A percentile compares a stretch with the other conserved stretches of the same genome.
Evolutionary conservation across 2,888 invertebrate species (phyloP).

Genomic region (Ormia ochracea): DNA sequence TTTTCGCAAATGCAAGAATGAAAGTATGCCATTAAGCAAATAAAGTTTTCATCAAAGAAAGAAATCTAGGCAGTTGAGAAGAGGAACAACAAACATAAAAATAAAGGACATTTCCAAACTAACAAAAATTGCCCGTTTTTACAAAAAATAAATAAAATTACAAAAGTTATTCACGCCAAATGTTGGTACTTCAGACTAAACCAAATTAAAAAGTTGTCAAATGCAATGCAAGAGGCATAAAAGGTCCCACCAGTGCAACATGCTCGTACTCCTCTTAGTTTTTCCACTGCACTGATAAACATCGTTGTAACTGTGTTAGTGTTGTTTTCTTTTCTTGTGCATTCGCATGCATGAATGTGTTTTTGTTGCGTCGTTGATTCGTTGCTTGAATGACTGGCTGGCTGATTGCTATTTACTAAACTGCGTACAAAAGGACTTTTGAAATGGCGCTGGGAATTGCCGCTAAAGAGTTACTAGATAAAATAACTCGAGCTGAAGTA

Average conservation of each 20-base stretch:
- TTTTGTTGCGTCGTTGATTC: conserved; percentile 7
- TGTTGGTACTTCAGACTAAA: conserved; percentile 59
- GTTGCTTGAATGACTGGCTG: conserved; percentile 29
- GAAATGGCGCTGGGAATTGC: conserved; percentile 30
- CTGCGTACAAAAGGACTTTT: conserved; percentile 23
- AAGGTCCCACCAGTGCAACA: conserved; percentile 38
- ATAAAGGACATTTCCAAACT: neutral
- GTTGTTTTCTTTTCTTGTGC: neutral
- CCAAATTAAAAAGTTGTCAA: conserved; percentile 64
- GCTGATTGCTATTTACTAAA: conserved; percentile 35
- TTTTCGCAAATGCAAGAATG: neutral
- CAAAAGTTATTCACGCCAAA: conserved; percentile 59
- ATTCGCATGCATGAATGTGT: neutral
- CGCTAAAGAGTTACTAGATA: conserved; percentile 18
- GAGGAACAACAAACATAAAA: conserved; percentile 17
- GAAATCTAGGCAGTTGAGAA: conserved; percentile 12
- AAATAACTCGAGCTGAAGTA: neutral
- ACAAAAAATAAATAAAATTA: conserved; percentile 25
- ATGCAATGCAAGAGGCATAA: conserved; percentile 56
- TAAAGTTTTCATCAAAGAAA: conserved; percentile 31
- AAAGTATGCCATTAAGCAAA: neutral
- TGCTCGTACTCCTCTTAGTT: neutral
- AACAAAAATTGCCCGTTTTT: neutral
- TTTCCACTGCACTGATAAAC: neutral
- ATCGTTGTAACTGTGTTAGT: neutral